A percentile compares a stretch with the other conserved stretches of the same genome.
phyloP scores from a whole-genome alignment of 2,888 invertebrate genomes.

The Acanthopleura granulata region DNA sequence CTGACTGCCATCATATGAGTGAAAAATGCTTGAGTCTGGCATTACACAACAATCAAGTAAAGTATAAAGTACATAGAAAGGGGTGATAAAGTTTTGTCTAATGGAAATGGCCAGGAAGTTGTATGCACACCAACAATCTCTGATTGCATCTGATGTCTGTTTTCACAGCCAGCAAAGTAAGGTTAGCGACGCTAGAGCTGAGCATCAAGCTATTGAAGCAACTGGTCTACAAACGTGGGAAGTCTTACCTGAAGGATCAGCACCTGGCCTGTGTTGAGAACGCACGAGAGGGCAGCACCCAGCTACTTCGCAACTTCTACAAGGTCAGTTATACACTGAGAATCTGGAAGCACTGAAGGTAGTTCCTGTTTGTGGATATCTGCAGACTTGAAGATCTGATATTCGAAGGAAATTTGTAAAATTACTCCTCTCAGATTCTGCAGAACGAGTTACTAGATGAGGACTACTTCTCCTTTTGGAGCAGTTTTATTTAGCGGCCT shows the following conservation, averaged over 20 bases:
- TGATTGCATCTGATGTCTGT: not conserved
- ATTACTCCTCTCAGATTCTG: too few relatives aligned
- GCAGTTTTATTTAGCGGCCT: too few relatives aligned
- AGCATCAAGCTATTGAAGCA: constrained; percentile 84
- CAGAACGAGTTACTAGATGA: not conserved
- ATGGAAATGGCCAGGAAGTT: not conserved
- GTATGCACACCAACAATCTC: not conserved
- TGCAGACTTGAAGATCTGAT: too few relatives aligned
- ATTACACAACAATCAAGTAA: too few relatives aligned
- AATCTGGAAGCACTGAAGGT: too few relatives aligned
- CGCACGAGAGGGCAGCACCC: constrained; percentile 85
- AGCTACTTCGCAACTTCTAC: constrained; percentile 89
- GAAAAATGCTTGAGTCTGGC: too few relatives aligned
- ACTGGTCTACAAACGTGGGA: constrained; percentile 73
- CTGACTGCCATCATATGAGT: too few relatives aligned
- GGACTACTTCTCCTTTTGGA: not conserved
- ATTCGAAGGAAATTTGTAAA: too few relatives aligned
- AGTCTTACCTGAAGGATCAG: constrained; percentile 77
- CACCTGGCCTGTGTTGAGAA: constrained; percentile 80
- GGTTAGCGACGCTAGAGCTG: constrained; percentile 92
- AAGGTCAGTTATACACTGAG: constrained; percentile 73
- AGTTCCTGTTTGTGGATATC: too few relatives aligned
- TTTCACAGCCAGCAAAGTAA: constrained; percentile 82
- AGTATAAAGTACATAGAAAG: too few relatives aligned
- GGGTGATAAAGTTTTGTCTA: not conserved